Conservation (phyloP, 1,140 invertebrate genomes). For the Drosophila jambulina region DNA sequence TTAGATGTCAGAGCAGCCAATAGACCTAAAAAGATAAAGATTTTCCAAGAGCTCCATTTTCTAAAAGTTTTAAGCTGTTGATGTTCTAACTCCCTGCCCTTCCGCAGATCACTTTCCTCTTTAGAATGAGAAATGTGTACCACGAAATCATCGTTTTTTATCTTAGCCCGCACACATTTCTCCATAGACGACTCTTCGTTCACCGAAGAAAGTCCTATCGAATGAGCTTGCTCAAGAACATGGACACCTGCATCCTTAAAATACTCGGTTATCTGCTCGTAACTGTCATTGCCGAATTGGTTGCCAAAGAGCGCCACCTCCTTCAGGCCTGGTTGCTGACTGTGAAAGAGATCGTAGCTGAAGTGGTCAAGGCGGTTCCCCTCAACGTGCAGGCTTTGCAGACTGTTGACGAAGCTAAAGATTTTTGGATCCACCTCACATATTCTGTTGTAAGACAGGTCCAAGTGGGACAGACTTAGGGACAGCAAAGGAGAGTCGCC, state of each 20-base stretch:
- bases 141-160: not conserved
- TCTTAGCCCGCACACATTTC: not conserved
- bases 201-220: not conserved
- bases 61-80: too few relatives aligned
- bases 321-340: not conserved
- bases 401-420: not conserved
- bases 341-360: not conserved
- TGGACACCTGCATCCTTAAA: not conserved
- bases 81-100: not conserved
- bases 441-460: not conserved
- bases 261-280: not conserved
- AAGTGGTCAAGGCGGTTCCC: not conserved
- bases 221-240: not conserved
- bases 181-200: not conserved
- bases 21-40: not conserved
- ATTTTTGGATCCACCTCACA: constrained; percentile 3
- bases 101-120: not conserved
- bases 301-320: not conserved
- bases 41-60: not conserved
- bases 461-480: not conserved
- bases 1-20: not conserved
- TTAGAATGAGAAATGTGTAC: not conserved
- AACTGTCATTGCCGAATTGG: not conserved
- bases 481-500: not conserved
- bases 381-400: not conserved